These are phyloP conservation scores for Alviniconcha strummeri DNA, from an alignment of 2,888 invertebrate genomes.

Conservation along the genomic window DNA sequence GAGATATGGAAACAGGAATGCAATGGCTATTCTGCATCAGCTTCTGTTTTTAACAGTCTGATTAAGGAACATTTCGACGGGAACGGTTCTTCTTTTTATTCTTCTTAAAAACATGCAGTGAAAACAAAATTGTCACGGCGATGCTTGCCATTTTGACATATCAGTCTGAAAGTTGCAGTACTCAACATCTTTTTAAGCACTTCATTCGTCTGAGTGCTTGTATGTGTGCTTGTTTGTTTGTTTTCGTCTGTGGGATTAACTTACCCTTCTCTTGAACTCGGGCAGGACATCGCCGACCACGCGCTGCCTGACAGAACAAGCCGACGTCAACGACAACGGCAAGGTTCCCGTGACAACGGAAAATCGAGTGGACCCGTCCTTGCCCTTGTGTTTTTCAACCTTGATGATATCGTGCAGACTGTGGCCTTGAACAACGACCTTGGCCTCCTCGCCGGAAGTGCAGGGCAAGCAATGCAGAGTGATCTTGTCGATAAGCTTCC, in stretches of 20 bases:
- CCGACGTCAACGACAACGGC: not conserved
- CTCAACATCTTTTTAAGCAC: too few relatives aligned
- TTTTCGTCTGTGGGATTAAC: not conserved
- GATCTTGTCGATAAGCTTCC: slow-evolving; percentile 28
- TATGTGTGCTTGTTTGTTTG: too few relatives aligned
- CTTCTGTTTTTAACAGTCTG: too few relatives aligned
- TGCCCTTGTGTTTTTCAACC: slow-evolving; percentile 13
- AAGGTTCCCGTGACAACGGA: not conserved
- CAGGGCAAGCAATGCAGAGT: slow-evolving; percentile 26
- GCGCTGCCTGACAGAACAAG: not conserved
- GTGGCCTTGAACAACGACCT: slow-evolving; percentile 16
- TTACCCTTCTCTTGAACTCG: slow-evolving; percentile 5
- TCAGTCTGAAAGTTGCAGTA: too few relatives aligned
- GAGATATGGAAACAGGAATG: too few relatives aligned
- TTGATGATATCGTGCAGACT: slow-evolving; percentile 24
- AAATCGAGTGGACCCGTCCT: slow-evolving; percentile 10
- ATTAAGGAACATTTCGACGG: too few relatives aligned
- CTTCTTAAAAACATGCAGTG: too few relatives aligned
- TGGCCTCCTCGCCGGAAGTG: slow-evolving; percentile 16
- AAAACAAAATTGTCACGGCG: too few relatives aligned
- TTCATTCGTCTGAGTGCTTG: too few relatives aligned
- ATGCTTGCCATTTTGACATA: too few relatives aligned
- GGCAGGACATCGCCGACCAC: not conserved
- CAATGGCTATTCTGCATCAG: too few relatives aligned
- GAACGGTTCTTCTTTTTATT: too few relatives aligned